Evolutionary conservation across 2,797 vertebrate species (phyloP).

Genomic region (Schizopygopsis pylzovi): DNA sequence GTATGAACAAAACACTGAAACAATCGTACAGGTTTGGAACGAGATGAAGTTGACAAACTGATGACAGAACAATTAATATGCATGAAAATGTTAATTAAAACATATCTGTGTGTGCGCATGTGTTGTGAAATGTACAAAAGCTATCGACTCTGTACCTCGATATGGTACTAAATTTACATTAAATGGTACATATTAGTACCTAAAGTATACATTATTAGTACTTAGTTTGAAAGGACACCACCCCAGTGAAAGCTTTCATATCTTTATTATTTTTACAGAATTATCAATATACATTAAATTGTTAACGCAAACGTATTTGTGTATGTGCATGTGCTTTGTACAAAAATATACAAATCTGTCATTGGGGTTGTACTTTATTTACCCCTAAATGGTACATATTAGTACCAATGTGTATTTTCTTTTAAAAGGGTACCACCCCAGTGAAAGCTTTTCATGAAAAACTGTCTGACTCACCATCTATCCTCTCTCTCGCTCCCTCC

Average conservation of each 20-base stretch:
- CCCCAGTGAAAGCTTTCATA: neutral
- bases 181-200: neutral
- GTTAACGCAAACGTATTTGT: neutral
- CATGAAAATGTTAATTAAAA: neutral
- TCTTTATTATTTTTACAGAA: neutral
- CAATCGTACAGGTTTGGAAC: neutral
- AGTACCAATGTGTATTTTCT: neutral
- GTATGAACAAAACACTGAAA: neutral
- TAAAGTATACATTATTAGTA: neutral
- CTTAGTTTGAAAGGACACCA: neutral
- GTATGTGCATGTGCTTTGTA: neutral
- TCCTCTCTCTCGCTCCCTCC: conserved; percentile 50
- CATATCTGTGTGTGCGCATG: neutral
- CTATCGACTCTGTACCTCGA: neutral
- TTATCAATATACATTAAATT: neutral
- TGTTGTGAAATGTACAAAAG: neutral
- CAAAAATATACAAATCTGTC: neutral
- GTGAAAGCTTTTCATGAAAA: neutral
- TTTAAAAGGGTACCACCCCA: neutral
- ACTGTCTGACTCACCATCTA: conserved; percentile 29
- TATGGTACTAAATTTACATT: neutral
- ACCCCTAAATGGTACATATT: neutral
- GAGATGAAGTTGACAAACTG: neutral
- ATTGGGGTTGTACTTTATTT: neutral
- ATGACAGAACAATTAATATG: neutral